Evolutionary conservation across 2,797 vertebrate genomes (phyloP).

Genomic region (Pseudochirops corinnae): DNA sequence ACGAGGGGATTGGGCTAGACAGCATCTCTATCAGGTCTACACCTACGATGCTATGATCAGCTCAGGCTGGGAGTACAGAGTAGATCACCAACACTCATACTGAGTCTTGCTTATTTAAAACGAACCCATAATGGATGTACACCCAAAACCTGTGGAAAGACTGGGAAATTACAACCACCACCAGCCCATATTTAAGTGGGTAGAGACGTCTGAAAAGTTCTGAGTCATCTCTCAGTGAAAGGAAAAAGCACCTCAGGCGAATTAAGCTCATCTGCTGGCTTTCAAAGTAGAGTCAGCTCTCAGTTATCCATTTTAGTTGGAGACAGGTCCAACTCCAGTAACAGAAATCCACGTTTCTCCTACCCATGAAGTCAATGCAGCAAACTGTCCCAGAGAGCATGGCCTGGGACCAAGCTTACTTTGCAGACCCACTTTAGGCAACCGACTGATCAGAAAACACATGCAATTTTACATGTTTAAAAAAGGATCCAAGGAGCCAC

Average conservation of each 20-base stretch:
- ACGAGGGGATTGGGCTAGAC: background rate
- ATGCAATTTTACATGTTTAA: slow-evolving; percentile 14
- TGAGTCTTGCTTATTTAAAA: slow-evolving; percentile 49
- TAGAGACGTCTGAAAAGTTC: slow-evolving; percentile 12
- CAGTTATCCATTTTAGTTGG: slow-evolving; percentile 37
- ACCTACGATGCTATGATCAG: background rate
- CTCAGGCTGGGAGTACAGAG: background rate
- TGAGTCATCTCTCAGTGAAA: background rate
- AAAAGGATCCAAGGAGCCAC: background rate
- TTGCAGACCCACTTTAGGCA: slow-evolving; percentile 20
- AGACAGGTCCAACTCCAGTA: slow-evolving; percentile 17
- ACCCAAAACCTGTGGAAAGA: slow-evolving; percentile 35
- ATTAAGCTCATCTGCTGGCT: slow-evolving; percentile 30
- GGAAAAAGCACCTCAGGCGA: background rate
- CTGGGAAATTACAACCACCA: background rate
- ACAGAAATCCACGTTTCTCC: background rate
- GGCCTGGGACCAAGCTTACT: background rate
- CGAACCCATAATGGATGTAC: slow-evolving; percentile 14
- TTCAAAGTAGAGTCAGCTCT: slow-evolving; percentile 23
- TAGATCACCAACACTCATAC: background rate
- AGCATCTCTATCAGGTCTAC: background rate
- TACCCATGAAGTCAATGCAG: slow-evolving; percentile 33
- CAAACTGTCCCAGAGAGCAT: slow-evolving; percentile 2
- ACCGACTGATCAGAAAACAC: background rate
- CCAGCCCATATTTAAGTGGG: slow-evolving; percentile 20